Evolutionary conservation across 2,888 invertebrate species (phyloP).

Genomic region (Petrolisthes cinctipes): DNA sequence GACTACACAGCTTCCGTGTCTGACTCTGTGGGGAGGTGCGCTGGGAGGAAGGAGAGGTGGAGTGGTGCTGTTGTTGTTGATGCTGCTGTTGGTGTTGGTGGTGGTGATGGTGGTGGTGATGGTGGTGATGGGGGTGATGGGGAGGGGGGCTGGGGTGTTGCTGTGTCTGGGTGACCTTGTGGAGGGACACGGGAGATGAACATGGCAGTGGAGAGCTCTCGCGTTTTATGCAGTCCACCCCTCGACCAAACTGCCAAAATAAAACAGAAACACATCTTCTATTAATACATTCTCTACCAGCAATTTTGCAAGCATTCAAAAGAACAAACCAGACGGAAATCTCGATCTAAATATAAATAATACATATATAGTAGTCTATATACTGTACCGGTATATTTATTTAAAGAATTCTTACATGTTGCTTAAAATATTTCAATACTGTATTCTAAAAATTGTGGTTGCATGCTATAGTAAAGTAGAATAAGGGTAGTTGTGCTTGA

Average conservation of each 20-base stretch:
- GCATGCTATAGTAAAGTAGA: too few species aligned
- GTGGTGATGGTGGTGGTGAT: not conserved
- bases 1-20: constrained; percentile 45
- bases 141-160: not conserved
- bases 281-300: too few species aligned
- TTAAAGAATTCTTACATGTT: too few species aligned
- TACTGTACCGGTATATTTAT: too few species aligned
- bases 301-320: too few species aligned
- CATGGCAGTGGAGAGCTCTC: constrained; percentile 31
- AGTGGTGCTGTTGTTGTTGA: not conserved
- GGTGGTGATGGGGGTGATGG: constrained; percentile 1
- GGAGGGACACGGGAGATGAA: not conserved
- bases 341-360: too few species aligned
- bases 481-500: too few species aligned
- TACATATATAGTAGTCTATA: too few species aligned
- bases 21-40: constrained; percentile 22
- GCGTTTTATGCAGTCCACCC: constrained; percentile 24
- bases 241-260: constrained; percentile 10
- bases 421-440: too few species aligned
- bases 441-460: too few species aligned
- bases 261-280: too few species aligned
- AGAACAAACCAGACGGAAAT: too few species aligned
- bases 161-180: not conserved
- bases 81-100: not conserved
- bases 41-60: not conserved